Evolutionary conservation across 2,113 vertebrate species (phyloP).

Genomic region (Ramphastos sulfuratus): DNA sequence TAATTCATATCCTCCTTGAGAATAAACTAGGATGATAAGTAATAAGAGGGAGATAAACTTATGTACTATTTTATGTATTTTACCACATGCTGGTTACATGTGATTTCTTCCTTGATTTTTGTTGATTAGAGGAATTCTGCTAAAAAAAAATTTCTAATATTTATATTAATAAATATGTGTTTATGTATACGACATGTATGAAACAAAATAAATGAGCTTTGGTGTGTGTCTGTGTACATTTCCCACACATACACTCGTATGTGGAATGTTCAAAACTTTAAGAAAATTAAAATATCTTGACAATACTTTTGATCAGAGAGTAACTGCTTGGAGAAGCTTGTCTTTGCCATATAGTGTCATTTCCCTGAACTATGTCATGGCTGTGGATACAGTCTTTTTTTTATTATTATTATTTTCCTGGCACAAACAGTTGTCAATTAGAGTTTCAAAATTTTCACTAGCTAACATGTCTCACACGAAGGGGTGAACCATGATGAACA

Average conservation of each 20-base stretch:
- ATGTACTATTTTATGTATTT: background rate
- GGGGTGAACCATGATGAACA: background rate
- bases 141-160: background rate
- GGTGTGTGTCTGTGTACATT: background rate
- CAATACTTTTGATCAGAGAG: background rate
- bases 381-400: background rate
- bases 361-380: background rate
- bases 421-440: no score
- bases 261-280: no score
- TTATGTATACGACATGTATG: background rate
- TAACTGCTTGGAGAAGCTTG: background rate
- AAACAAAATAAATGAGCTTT: background rate
- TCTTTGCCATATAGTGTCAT: background rate
- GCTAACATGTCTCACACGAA: background rate
- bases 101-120: background rate
- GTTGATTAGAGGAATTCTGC: background rate
- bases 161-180: background rate
- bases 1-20: slow-evolving; percentile 15
- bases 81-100: accelerated
- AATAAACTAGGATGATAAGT: background rate
- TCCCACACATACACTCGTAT: no score
- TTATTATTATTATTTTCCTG: background rate
- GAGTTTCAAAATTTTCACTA: background rate
- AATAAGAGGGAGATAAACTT: background rate
- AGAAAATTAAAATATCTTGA: background rate